Base-by-base conservation (phyloP, 1,140 invertebrate genomes). In the Drosophila ambigua region DNA sequence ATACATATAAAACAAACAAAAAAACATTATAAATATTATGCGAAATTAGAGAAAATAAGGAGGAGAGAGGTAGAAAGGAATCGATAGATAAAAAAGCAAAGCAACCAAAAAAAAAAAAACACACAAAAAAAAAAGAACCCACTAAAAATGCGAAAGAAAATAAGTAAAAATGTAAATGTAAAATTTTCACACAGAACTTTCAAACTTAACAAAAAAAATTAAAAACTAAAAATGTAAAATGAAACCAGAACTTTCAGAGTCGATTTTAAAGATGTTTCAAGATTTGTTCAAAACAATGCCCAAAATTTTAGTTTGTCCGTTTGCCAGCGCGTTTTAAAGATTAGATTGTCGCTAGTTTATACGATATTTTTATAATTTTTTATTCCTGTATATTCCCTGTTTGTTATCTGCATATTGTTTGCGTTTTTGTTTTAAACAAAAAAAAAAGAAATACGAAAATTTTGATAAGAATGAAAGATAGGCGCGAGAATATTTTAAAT, bases 21-120 rank as follows among this genome's bases (percentile, higher is more conserved):
- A 35, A 61, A 69, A 53, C 50, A 77, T 74, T 71, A 82, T 67
- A 74, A 79, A 84, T 84, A 83, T 66, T 83, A 84, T 75, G 79
- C 75, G 71, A 79, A 78, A 75, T 79, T 66, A 73, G 68, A 53
- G 49, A 23, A 64, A 13, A 31, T 45, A 46, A 53, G 35, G 43
- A 58, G 39, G 13, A 11, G 13, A 39, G 11, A 39, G 4, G 11
- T 24, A 24, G 23, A 4, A 39, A 13, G 4, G 35, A 39, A 13
- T 13, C 4, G 35, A 2, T 11, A 39, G 11, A 39, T 39, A 39
- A 44, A 68, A 72, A 82, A 72, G 80, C 81, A 83, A 83, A 84
- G 62, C 80, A 84, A 83, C 77, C 80, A 84, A 83, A 82, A 82
- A 82, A 31, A 68, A 58, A 58, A 54, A 49, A 55, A 61, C 20